Percentiles rank a stretch among this genome's conserved stretches.
Conservation (phyloP, 2,113 vertebrate species). For the Mastomys coucha region DNA sequence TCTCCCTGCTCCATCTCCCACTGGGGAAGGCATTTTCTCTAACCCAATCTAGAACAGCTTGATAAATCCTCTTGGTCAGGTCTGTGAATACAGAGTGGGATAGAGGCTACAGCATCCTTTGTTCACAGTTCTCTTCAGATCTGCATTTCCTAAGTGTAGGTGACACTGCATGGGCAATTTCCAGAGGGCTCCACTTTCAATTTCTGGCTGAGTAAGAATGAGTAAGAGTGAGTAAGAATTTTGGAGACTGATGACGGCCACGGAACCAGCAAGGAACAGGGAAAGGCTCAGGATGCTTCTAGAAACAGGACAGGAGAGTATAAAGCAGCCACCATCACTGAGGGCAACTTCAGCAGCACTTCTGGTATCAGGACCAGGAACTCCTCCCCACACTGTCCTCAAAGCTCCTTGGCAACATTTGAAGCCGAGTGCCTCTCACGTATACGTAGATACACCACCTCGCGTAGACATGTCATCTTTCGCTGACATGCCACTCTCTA, state of each 20-base stretch:
- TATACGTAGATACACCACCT: no score
- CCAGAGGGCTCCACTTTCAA: slow-evolving; percentile 1
- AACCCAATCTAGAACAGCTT: background rate
- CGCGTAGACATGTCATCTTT: background rate
- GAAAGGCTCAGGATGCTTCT: background rate
- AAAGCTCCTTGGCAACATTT: background rate
- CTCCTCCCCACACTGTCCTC: background rate
- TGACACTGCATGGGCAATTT: background rate
- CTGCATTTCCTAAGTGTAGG: slow-evolving; percentile 26
- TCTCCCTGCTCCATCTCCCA: background rate
- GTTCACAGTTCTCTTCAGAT: background rate
- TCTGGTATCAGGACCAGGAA: background rate
- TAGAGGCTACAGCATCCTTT: background rate
- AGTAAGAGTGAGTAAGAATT: background rate
- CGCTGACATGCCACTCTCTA: background rate
- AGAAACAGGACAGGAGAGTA: rapidly evolving
- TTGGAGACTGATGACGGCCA: background rate
- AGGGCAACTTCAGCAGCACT: background rate
- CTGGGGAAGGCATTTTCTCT: background rate
- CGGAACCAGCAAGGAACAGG: background rate
- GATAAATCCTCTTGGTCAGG: background rate
- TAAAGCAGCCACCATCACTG: background rate
- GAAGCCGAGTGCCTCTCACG: background rate
- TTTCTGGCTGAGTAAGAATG: background rate
- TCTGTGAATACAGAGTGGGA: background rate